Conservation (phyloP, 2,113 vertebrate species). For the Pandion haliaetus region DNA sequence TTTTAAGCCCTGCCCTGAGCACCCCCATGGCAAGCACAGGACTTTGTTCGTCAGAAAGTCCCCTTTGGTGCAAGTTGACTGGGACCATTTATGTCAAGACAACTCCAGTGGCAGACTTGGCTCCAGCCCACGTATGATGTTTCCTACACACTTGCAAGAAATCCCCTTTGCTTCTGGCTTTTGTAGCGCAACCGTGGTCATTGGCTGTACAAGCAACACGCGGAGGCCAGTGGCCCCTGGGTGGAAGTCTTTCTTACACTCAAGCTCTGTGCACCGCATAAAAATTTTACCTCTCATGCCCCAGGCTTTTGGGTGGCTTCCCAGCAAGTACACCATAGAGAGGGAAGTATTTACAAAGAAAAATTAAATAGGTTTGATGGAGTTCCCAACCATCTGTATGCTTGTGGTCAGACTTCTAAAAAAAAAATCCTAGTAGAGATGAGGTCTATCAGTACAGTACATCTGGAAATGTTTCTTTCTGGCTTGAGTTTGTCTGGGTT, state of each 20-base stretch:
- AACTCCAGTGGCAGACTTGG: not conserved
- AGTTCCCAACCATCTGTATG: not conserved
- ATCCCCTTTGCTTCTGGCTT: not conserved
- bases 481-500: not conserved
- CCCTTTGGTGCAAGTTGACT: not conserved
- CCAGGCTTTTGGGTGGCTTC: not conserved
- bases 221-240: not conserved
- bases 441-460: not conserved
- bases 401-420: conserved; percentile 26
- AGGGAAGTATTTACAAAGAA: not conserved
- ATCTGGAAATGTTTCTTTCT: conserved; percentile 42
- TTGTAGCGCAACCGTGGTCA: accelerated
- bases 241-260: not conserved
- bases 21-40: not conserved
- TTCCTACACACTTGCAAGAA: not conserved
- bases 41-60: not conserved
- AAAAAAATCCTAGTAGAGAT: not conserved
- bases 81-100: not conserved
- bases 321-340: not conserved
- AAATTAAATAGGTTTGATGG: not conserved
- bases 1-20: not conserved
- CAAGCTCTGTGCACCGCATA: not conserved
- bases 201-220: not conserved
- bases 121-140: not conserved
- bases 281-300: not conserved